phyloP scores from a whole-genome alignment of 2,113 vertebrate species.

The Pitta sordida region DNA sequence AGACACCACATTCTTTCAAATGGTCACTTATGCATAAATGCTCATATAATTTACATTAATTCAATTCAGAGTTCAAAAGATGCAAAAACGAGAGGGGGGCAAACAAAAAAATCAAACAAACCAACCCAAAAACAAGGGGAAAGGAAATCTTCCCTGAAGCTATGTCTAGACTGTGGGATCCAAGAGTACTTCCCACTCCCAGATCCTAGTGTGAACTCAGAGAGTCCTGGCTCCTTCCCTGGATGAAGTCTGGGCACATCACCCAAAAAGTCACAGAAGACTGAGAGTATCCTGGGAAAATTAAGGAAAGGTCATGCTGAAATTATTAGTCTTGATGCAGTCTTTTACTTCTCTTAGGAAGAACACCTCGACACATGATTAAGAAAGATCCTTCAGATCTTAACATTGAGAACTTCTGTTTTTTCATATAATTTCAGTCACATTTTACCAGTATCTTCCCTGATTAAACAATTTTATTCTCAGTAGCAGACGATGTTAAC shows the following conservation, averaged over 20 bases:
- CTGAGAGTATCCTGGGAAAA: not conserved
- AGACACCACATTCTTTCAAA: not conserved
- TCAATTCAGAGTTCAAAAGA: not conserved
- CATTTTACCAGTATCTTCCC: not conserved
- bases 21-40: not conserved
- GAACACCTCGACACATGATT: not conserved
- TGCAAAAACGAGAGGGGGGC: not conserved
- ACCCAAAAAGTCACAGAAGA: not conserved
- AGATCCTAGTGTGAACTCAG: not conserved
- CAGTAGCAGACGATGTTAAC: not conserved
- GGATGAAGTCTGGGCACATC: not conserved
- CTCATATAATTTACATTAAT: not conserved
- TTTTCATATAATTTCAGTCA: not conserved
- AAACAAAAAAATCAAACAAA: not conserved
- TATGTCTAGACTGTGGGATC: not conserved
- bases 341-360: not conserved
- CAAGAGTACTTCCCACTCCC: not conserved
- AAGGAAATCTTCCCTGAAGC: conserved; percentile 3
- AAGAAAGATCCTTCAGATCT: not conserved
- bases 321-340: not conserved
- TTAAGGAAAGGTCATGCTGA: not conserved
- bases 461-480: not conserved
- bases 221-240: not conserved
- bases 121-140: not conserved
- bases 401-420: not conserved